A percentile compares a stretch with the other conserved stretches of the same genome.
Evolutionary conservation across 2,797 vertebrate species (phyloP).

Genomic region (Channallabes apus): DNA sequence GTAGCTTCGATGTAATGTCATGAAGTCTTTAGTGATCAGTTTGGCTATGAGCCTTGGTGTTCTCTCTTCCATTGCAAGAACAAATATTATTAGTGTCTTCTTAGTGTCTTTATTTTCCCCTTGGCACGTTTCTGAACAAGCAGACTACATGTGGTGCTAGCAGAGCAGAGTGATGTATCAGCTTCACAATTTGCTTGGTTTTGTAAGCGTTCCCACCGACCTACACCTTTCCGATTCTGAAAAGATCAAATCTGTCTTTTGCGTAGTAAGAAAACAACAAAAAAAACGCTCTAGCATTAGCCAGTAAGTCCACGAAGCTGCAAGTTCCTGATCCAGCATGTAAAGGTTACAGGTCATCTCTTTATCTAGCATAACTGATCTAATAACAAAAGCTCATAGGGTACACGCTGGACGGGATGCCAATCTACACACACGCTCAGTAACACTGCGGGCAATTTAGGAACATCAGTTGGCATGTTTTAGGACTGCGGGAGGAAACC

Average conservation of each 20-base stretch:
- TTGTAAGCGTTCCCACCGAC: not conserved
- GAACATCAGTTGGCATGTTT: no score
- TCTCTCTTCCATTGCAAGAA: not conserved
- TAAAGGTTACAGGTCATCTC: not conserved
- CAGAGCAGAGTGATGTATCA: not conserved
- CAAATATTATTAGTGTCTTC: conserved; percentile 2
- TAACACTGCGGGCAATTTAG: no score
- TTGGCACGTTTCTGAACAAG: not conserved
- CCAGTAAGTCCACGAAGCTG: not conserved
- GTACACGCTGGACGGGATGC: no score
- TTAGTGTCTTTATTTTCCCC: not conserved
- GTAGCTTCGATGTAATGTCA: not conserved
- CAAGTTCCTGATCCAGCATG: not conserved
- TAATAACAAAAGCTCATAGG: not conserved
- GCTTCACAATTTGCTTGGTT: not conserved
- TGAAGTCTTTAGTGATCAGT: not conserved
- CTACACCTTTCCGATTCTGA: not conserved
- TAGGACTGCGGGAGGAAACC: no score
- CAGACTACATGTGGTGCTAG: not conserved
- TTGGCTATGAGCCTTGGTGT: not conserved
- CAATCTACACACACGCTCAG: no score
- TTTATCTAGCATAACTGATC: not conserved
- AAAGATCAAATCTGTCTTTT: not conserved
- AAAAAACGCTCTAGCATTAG: no score
- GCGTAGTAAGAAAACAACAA: not conserved